Conservation (phyloP, 2,113 vertebrate genomes). For the Amazona vittata region DNA sequence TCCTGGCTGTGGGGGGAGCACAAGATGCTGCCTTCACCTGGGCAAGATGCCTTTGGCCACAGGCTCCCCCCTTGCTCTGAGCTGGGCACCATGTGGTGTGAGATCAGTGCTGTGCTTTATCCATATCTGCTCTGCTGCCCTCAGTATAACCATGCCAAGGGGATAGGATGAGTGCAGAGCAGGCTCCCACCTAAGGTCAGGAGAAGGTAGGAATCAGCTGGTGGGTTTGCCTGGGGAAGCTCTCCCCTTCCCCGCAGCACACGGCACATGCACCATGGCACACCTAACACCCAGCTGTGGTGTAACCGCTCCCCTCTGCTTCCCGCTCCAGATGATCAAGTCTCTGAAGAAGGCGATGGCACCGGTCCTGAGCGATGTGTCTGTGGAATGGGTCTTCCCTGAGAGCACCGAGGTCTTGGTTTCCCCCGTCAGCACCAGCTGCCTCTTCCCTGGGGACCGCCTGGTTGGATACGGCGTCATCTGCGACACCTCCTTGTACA, state of each 20-base stretch:
- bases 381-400: constrained; percentile 93
- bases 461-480: constrained; percentile 88
- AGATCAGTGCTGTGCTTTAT: background rate
- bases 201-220: background rate
- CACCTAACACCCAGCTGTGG: rapidly evolving
- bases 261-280: rapidly evolving
- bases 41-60: background rate
- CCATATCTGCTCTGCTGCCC: background rate
- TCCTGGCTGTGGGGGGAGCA: background rate
- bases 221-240: background rate
- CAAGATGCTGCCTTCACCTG: background rate
- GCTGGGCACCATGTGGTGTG: rapidly evolving
- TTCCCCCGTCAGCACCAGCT: constrained; percentile 84
- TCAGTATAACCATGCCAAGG: background rate
- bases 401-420: constrained; percentile 90
- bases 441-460: constrained; percentile 91
- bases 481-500: constrained; percentile 85
- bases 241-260: background rate
- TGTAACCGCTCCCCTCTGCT: background rate
- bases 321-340: constrained; percentile 84
- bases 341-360: constrained; percentile 93
- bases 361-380: constrained; percentile 88
- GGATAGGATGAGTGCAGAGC: background rate
- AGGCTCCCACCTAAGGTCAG: background rate
- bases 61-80: background rate